Evolutionary conservation across 2,113 vertebrate genomes (phyloP), one percentile per base, ranked within the genome.

Genomic region (Sakesphorus luctuosus): DNA sequence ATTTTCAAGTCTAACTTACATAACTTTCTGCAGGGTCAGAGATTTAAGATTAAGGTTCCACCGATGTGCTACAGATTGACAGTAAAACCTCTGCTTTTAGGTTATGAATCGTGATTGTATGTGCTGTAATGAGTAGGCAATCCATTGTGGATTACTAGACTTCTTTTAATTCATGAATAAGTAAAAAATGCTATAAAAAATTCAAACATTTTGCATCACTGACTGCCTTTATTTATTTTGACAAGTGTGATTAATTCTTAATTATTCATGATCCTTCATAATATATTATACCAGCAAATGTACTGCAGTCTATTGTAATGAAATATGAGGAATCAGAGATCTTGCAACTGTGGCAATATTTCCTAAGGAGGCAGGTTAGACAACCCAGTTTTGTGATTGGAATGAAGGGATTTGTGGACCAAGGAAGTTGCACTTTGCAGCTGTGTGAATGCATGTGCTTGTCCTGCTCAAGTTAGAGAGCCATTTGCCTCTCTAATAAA

Each of bases 191-290:
- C 73, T 92, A 90, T 96, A 74, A 96, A 96, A 96, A 84, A 95
- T 96, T 90, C 38, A 96, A 59, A 52, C n/a, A 78, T 95, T 90
- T 85, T 90, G 76, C 76, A 88, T 96, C 90, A 78, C 68, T 81
- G 61, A 23, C 89, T 84, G 56, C 94, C 90, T 95, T 92, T 93
- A 96, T 95, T 96, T 97, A 96, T 95, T 96, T 96, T 95, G 95
- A 96, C 94, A 95, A 90, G 72, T 93, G 61, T 92, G 93, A 97
- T 96, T 96, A 94, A 92, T 97, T 93, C 95, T 97, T 96, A 96
- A 97, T 96, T 96, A 97, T 97, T 96, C 94, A 96, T 95, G 85
- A 75, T 85, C 49, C 80, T 92, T 95, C 76, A 29, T 94, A 92
- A 77, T 93, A 80, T 83, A 93, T 94, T 94, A 63, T 53, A 89